These are phyloP conservation scores for Halotydeus destructor DNA, from an alignment of 1,140 invertebrate genomes.

Conservation along the genomic window DNA sequence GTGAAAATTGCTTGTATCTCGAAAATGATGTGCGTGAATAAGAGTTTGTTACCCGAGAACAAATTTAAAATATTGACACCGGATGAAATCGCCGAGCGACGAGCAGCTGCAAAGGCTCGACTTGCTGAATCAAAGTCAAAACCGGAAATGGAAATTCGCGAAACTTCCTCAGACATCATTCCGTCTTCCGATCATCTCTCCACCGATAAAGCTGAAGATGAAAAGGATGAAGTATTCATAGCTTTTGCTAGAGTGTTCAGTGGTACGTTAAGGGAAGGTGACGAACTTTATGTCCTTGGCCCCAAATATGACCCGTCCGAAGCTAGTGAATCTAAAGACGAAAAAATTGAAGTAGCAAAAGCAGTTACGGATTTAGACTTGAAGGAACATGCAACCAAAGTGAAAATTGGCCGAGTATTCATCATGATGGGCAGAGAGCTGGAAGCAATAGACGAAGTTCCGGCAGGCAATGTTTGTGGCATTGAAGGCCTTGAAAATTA, in stretches of 20 bases:
- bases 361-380: slow-evolving; percentile 42
- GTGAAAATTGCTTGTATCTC: slow-evolving; percentile 65
- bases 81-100: slow-evolving; percentile 47
- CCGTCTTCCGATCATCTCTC: slow-evolving; percentile 13
- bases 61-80: slow-evolving; percentile 43
- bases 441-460: slow-evolving; percentile 48
- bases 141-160: background rate
- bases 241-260: slow-evolving; percentile 87
- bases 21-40: slow-evolving; percentile 61
- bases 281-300: slow-evolving; percentile 55
- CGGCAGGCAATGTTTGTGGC: slow-evolving; percentile 72
- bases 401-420: slow-evolving; percentile 50
- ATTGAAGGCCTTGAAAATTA: slow-evolving; percentile 70
- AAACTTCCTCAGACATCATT: slow-evolving; percentile 3
- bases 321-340: slow-evolving; percentile 1
- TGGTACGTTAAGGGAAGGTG: slow-evolving; percentile 54
- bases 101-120: slow-evolving; percentile 35
- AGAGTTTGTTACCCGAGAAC: slow-evolving; percentile 41
- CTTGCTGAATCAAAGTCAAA: background rate
- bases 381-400: slow-evolving; percentile 36
- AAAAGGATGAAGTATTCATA: slow-evolving; percentile 44
- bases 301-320: slow-evolving; percentile 62
- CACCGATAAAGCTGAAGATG: slow-evolving; percentile 1
- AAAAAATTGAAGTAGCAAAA: slow-evolving; percentile 28
- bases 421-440: slow-evolving; percentile 84